Evolutionary conservation across 2,113 vertebrate species (phyloP).

Genomic region (Chaetorhynchus papuensis): DNA sequence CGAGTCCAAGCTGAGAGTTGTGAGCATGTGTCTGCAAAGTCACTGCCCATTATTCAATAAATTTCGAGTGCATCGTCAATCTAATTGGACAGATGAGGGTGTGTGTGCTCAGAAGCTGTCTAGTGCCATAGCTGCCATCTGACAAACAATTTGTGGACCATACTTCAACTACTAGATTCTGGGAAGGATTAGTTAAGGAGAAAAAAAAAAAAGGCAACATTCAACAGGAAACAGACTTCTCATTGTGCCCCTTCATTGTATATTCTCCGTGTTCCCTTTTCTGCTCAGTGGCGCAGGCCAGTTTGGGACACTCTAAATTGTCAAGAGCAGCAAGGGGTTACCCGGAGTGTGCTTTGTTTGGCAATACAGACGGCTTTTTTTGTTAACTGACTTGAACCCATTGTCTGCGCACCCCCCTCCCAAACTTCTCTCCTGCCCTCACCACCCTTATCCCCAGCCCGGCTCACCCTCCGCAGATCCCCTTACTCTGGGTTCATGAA

Average conservation of each 20-base stretch:
- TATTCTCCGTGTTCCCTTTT: background rate
- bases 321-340: slow-evolving; percentile 67
- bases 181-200: background rate
- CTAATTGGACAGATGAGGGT: background rate
- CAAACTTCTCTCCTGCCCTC: background rate
- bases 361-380: slow-evolving; percentile 59
- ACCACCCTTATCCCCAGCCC: slow-evolving; percentile 27
- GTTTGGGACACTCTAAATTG: slow-evolving; percentile 65
- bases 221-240: slow-evolving; percentile 18
- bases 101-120: background rate
- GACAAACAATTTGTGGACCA: background rate
- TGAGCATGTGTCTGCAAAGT: background rate
- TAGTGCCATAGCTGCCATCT: background rate
- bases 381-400: slow-evolving; percentile 67
- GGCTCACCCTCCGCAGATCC: slow-evolving; percentile 59
- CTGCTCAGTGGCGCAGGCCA: background rate
- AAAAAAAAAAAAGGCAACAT: background rate
- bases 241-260: background rate
- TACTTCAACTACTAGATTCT: slow-evolving; percentile 15
- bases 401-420: background rate
- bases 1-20: background rate
- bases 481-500: slow-evolving; percentile 90
- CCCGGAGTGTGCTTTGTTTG: slow-evolving; percentile 66
- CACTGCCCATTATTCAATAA: background rate
- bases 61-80: background rate